Conservation (phyloP, 1,140 invertebrate species). For the Drosophila neocordata region DNA sequence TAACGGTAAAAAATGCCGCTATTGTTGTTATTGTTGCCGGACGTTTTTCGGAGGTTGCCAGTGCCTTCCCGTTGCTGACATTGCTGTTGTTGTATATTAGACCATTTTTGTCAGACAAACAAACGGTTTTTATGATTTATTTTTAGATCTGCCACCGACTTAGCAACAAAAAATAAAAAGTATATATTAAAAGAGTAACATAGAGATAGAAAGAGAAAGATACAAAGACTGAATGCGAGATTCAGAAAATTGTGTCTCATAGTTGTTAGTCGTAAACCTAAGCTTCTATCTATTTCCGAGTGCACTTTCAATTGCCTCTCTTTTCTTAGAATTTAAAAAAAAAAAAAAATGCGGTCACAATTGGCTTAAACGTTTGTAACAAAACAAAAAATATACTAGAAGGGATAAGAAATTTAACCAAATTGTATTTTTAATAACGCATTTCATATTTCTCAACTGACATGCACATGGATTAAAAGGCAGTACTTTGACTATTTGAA, state of each 20-base stretch:
- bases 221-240: background rate
- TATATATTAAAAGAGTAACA: background rate
- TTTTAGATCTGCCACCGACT: conserved; percentile 16
- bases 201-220: background rate
- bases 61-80: conserved; percentile 58
- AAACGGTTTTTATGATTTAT: conserved; percentile 20
- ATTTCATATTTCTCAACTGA: too few species aligned
- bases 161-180: background rate
- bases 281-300: conserved; percentile 53
- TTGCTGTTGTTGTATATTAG: conserved; percentile 69
- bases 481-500: too few species aligned
- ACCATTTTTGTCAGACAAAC: conserved; percentile 66
- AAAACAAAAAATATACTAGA: too few species aligned
- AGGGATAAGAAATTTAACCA: too few species aligned
- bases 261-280: conserved; percentile 18
- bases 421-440: too few species aligned
- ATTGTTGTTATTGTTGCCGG: conserved; percentile 56
- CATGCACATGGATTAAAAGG: too few species aligned
- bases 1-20: conserved; percentile 73
- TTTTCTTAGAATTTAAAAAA: too few species aligned
- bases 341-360: too few species aligned
- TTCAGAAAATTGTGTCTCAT: conserved; percentile 1
- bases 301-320: conserved; percentile 59
- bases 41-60: conserved; percentile 53
- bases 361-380: too few species aligned